These are phyloP conservation scores for Falco cherrug DNA, from an alignment of 2,797 vertebrate species.

Conservation along the genomic window DNA sequence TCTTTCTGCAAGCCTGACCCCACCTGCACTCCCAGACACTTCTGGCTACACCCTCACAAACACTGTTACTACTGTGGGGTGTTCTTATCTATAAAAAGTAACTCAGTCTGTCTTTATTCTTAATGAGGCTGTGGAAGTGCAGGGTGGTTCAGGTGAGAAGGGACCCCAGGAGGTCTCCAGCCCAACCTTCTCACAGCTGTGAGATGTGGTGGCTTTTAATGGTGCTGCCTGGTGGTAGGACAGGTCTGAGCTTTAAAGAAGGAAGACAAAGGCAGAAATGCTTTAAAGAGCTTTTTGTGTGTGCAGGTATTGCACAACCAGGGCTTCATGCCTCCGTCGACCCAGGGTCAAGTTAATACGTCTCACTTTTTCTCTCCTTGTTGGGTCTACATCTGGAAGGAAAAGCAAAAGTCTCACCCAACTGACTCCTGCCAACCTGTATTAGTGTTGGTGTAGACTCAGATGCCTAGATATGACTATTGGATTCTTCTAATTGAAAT, in stretches of 20 bases:
- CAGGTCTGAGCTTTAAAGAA: background rate
- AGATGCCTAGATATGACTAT: background rate
- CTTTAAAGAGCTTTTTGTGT: background rate
- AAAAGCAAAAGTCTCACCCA: background rate
- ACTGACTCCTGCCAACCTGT: background rate
- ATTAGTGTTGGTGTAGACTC: background rate
- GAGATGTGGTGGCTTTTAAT: background rate
- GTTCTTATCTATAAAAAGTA: background rate
- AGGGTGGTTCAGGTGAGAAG: background rate
- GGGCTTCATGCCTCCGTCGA: background rate
- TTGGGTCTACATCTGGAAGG: background rate
- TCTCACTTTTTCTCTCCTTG: background rate
- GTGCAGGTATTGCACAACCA: background rate
- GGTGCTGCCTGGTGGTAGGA: background rate
- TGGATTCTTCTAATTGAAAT: background rate
- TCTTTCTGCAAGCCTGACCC: background rate
- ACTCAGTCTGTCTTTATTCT: background rate
- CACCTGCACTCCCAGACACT: background rate
- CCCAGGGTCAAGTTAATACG: background rate
- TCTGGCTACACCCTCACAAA: fast-evolving
- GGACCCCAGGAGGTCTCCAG: background rate
- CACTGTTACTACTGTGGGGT: fast-evolving
- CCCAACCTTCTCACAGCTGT: background rate
- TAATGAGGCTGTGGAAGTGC: background rate
- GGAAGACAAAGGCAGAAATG: background rate